Evolutionary conservation across 1,140 invertebrate species (phyloP), one percentile per base, ranked within the genome.

Genomic region (Cydia pomonella): DNA sequence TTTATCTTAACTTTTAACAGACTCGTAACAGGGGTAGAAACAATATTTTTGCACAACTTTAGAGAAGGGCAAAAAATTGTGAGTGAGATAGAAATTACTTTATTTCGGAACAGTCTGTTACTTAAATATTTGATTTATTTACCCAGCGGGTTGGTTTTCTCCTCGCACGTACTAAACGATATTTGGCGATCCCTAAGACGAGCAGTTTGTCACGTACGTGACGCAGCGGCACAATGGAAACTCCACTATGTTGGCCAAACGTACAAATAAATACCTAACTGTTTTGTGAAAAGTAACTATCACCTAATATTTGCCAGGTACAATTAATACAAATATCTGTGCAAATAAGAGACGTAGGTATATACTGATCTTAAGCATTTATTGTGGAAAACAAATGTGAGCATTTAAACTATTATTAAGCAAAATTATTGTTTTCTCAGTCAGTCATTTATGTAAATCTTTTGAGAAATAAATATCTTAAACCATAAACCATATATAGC

Each of bases 141-240:
- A 92, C 86, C 86, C 89, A 83, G 77, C 80, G 86, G 85, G 88
- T 90, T 86, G 89, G 90, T 90, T 92, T 92, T 87, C 90, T 89
- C 79, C 84, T 87, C 83, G 84, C 91, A 93, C 91, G 90, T 92
- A 92, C 88, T 93, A 93, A 92, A 91, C 91, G 91, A 92, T 93
- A 93, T 93, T 93, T 93, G 91, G 91, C 91, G 89, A 93, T 93
- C 91, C 89, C 90, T 90, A 90, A 92, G 91, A 93, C 90, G 90
- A 90, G 80, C 83, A 82, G 90, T 91, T 91, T 92, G 91, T 92
- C 91, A 92, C 91, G 91, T 89, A 92, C 91, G 91, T 92, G 91
- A 91, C 85, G 82, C 79, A 82, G 83, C 83, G 87, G 83, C 89
- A 84, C 86, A 92, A 89, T 92, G 85, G 87, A 89, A 91, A 89